Evolutionary conservation across 2,113 vertebrate species (phyloP), one percentile per base, ranked within the genome.

Genomic region (Henicopernis longicauda): DNA sequence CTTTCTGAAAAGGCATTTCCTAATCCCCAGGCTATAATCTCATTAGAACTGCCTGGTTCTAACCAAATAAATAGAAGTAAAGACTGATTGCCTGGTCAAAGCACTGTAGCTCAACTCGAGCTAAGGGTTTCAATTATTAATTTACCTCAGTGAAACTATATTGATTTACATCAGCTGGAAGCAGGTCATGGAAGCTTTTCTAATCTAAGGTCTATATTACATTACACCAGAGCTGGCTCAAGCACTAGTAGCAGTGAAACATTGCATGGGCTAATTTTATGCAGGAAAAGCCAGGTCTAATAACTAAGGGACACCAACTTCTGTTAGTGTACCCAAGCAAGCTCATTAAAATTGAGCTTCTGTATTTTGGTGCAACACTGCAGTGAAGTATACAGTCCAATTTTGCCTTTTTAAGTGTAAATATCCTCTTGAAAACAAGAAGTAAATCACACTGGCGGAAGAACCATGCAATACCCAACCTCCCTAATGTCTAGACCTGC

Each of bases 11-110:
- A 95, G 70, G 50, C 47, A 91, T 95, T 94, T 94, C 65, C 71
- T 87, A 89, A 82, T 96, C 71, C 81, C 61, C 63, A 93, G 84
- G 25, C 61, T 90, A 62, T 66, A 92, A 87, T 90, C 82, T 95
- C 82, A 83, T 95, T 93, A 84, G 57, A 36, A 76, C 57, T 90
- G 82, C 55, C 62, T 52, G 70, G 66, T 85, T 93, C 65, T 88
- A 95, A 74, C 27, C 52, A 94, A 96, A 97, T 69, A 94, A 94
- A 95, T 23, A 92, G 38, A 74, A 93, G 9, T 79, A 76, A 93
- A 82, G 86, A 82, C 70, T 91, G 65, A 84, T 93, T 95, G 57
- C 34, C 7, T 63, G 22, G 66, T 76, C 52, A 93, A 76, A 92
- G 57, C 26, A 65, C 69, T 72, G 45, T 74, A 59, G 12, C 18